A percentile compares a stretch with the other conserved stretches of the same genome.
phyloP scores from a whole-genome alignment of 2,888 invertebrate genomes.

The Drosophila stalkeri region DNA sequence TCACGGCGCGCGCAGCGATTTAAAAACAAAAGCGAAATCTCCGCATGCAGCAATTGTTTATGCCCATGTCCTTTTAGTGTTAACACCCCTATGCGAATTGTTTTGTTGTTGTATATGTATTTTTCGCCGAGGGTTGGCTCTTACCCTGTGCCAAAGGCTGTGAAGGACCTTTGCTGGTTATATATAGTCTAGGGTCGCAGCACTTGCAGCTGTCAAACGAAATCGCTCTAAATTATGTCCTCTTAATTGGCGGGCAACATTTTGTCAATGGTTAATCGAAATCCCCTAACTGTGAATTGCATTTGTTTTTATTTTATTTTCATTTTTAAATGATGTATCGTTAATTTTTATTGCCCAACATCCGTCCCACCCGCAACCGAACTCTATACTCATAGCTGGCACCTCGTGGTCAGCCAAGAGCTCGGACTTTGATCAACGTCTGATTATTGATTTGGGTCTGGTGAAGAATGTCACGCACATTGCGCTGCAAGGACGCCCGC shows the following conservation, averaged over 20 bases:
- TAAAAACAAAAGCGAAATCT: constrained; percentile 51
- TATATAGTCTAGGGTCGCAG: constrained; percentile 25
- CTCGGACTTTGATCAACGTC: constrained; percentile 96
- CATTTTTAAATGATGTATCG: constrained; percentile 56
- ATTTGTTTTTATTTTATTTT: constrained; percentile 60
- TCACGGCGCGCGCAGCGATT: constrained; percentile 58
- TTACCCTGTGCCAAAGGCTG: constrained; percentile 19
- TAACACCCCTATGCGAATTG: constrained; percentile 63
- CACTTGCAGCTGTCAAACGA: constrained; percentile 78
- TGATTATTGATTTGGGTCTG: constrained; percentile 94
- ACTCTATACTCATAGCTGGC: constrained; percentile 88
- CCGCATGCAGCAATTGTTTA: constrained; percentile 60
- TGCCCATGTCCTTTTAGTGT: constrained; percentile 76
- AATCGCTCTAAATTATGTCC: constrained; percentile 73
- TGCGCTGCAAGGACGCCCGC: constrained; percentile 95
- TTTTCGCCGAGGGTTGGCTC: constrained; percentile 44
- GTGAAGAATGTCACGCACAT: constrained; percentile 95
- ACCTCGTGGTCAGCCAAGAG: constrained; percentile 96
- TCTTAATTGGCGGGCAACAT: constrained; percentile 68
- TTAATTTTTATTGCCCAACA: constrained; percentile 51
- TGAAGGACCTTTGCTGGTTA: constrained; percentile 45
- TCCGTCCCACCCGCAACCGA: neutral
- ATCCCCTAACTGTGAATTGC: constrained; percentile 15
- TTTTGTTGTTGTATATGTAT: neutral
- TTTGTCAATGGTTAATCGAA: constrained; percentile 50